Evolutionary conservation across 1,140 invertebrate species (phyloP).

Genomic region (Sitophilus oryzae): DNA sequence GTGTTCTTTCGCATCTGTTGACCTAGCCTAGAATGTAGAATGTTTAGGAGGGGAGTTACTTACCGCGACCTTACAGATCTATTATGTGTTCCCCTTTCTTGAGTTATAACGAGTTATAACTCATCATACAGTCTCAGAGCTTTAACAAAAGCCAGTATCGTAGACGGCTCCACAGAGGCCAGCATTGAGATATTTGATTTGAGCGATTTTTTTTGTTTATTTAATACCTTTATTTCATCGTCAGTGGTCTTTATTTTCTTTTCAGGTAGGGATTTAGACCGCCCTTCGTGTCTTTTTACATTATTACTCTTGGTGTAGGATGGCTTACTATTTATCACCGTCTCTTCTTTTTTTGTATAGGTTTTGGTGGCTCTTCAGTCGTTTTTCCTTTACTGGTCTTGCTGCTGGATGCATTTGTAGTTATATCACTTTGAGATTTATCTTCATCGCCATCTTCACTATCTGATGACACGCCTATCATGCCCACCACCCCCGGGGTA

Average conservation of each 20-base stretch:
- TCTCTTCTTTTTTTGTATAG: conserved; percentile 3
- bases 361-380: conserved; percentile 9
- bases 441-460: conserved; percentile 11
- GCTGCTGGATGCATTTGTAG: conserved; percentile 6
- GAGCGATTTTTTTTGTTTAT: conserved; percentile 4
- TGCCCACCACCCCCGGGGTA: conserved; percentile 7
- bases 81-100: too few species aligned
- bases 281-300: conserved; percentile 4
- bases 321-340: not conserved
- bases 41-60: too few species aligned
- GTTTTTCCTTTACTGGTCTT: conserved; percentile 5
- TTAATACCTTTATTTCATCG: conserved; percentile 2
- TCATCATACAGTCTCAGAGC: too few species aligned
- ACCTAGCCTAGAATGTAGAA: too few species aligned
- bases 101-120: too few species aligned
- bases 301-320: conserved; percentile 3
- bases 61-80: too few species aligned
- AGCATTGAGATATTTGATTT: conserved; percentile 3
- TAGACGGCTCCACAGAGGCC: too few species aligned
- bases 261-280: conserved; percentile 2
- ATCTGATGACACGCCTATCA: conserved; percentile 9
- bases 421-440: not conserved
- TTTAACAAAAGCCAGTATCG: too few species aligned
- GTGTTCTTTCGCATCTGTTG: too few species aligned
- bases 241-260: conserved; percentile 3